These are phyloP conservation scores for Pemphigus obesinymphae DNA, from an alignment of 1,140 invertebrate species.

Conservation along the genomic window DNA sequence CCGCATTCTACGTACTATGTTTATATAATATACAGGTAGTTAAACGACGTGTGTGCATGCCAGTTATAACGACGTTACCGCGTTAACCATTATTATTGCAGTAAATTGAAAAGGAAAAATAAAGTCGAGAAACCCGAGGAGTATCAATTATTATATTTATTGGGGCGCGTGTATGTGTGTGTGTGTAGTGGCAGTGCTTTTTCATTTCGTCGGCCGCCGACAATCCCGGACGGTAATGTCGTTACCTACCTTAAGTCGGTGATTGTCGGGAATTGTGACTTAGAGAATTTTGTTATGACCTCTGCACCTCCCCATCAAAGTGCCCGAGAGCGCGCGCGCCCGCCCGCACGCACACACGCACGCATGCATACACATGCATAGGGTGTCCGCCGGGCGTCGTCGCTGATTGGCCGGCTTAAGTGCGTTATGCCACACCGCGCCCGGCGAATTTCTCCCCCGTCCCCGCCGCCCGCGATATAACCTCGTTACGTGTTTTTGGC, in stretches of 20 bases:
- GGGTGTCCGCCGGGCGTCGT: neutral
- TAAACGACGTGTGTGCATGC: too few species aligned
- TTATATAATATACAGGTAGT: neutral
- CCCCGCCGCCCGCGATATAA: neutral
- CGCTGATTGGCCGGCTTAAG: conserved; percentile 29
- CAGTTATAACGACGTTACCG: neutral
- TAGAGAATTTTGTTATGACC: conserved; percentile 27
- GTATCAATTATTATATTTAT: conserved; percentile 35
- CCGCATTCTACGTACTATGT: too few species aligned
- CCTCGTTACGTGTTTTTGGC: conserved; percentile 29
- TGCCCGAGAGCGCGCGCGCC: neutral
- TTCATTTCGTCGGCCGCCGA: conserved; percentile 17
- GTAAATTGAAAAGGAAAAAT: conserved; percentile 31
- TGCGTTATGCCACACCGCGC: conserved; percentile 3
- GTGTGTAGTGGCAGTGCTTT: neutral
- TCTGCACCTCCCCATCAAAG: neutral
- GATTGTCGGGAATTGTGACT: conserved; percentile 20
- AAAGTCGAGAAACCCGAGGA: conserved; percentile 5
- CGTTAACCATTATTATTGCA: neutral
- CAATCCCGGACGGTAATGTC: conserved; percentile 15
- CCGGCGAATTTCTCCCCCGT: neutral
- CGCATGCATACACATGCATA: neutral
- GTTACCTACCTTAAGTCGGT: conserved; percentile 1
- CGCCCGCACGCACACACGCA: too few species aligned
- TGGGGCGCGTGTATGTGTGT: too few species aligned